Conservation (phyloP, 1,140 invertebrate species). For the Zaprionus tsacasi region DNA sequence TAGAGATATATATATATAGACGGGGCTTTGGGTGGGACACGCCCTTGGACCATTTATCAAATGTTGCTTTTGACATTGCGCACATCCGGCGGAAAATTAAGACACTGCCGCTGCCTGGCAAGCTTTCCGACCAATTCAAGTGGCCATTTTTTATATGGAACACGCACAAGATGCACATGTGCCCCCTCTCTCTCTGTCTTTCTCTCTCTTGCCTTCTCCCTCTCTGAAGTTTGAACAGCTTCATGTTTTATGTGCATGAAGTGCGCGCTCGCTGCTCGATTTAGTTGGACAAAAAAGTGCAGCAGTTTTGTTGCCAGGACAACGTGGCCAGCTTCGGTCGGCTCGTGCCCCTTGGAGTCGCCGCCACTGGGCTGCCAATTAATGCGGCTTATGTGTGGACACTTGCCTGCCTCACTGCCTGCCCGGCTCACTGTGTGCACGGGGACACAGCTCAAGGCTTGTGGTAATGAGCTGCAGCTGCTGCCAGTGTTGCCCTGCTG, state of each 20-base stretch:
- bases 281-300: neutral
- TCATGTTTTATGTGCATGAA: constrained; percentile 26
- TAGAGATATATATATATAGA: constrained; percentile 19
- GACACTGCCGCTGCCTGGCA: constrained; percentile 67
- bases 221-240: constrained; percentile 17
- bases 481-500: no score
- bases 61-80: constrained; percentile 76
- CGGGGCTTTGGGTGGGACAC: constrained; percentile 8
- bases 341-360: neutral
- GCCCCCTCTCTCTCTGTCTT: neutral
- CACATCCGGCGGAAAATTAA: constrained; percentile 80
- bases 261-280: constrained; percentile 3
- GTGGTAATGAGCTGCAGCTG: constrained; percentile 25
- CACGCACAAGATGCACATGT: constrained; percentile 27
- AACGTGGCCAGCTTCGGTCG: neutral
- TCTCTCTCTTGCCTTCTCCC: neutral
- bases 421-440: no score
- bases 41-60: constrained; percentile 69
- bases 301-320: constrained; percentile 6
- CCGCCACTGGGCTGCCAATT: constrained; percentile 48
- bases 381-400: constrained; percentile 49
- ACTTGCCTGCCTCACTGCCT: constrained; percentile 3
- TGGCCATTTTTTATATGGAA: constrained; percentile 58
- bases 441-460: constrained; percentile 8
- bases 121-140: constrained; percentile 74